Base-by-base conservation (phyloP, 2,888 invertebrate species). In the Eupithecia inturbata region DNA sequence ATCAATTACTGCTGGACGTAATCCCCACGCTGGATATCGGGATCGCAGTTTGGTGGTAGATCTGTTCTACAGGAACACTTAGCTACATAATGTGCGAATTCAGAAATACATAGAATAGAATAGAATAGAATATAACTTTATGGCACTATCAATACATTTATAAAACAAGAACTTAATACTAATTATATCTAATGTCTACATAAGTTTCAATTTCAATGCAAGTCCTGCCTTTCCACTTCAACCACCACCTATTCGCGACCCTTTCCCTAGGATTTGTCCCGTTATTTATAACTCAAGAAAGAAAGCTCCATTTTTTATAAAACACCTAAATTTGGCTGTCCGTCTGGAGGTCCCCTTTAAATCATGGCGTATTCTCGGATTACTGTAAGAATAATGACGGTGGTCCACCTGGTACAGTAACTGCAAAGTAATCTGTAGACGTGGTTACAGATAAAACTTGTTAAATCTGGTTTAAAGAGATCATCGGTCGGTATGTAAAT, bases 381-480 rank as follows among this genome's bases (percentile, higher is more conserved):
- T 94, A 94, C 94, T 86, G 85, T 87, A 91, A 93, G 94, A 94
- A 91, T 94, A 93, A 94, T 93, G 94, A 91, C 92, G 91, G 82
- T 82, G 89, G 92, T 94, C 93, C 93, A 94, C 94, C 94, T 94
- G 94, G 90, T 89, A 89, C 49, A 91, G 88, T 91, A 91, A 88
- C 89, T 90, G 87, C 33, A 31, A 87, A 84, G 89, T 93, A 91
- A 89, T 83, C 81, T 80, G 80, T 72, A 57, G 66, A 12, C 36
- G 14, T 12, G 22, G 66, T 66, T 66, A 66, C 22, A 1, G 6
- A 10, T 66, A 66, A 39, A 64, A 39, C 16, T 1, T 14, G 12
- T 22, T 26, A 26, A 12, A 33, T 26, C 57, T 26, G 10, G 5
- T 16, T 41, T 16, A 41, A 41, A 6, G 1, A 19, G 4, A 41